These are phyloP conservation scores for Hippoglossus stenolepis DNA, from an alignment of 2,113 vertebrate genomes.

Conservation along the genomic window DNA sequence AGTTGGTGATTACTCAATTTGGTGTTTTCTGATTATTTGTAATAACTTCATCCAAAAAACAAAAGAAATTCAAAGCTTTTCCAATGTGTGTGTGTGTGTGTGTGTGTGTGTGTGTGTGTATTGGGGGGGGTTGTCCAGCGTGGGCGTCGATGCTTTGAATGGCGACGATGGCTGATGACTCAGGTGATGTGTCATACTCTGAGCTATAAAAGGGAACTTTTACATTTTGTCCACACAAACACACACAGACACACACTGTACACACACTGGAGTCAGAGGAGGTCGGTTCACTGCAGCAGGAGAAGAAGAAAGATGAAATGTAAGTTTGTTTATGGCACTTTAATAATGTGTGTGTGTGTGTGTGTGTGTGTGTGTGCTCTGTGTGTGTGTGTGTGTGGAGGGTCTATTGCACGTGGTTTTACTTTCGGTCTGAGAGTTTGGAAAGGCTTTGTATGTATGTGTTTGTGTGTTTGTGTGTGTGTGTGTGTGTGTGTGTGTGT, in stretches of 20 bases:
- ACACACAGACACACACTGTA: conserved; percentile 65
- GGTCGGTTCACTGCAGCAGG: conserved; percentile 56
- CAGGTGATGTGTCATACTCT: conserved; percentile 79
- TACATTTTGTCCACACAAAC: conserved; percentile 72
- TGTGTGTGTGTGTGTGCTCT: background rate
- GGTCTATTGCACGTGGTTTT: too few species aligned
- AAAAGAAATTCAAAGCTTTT: conserved; percentile 32
- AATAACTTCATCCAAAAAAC: conserved; percentile 18
- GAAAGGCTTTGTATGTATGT: conserved; percentile 2
- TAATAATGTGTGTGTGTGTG: conserved; percentile 12
- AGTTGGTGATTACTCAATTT: conserved; percentile 30
- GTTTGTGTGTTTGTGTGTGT: conserved; percentile 15
- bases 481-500: conserved; percentile 24
- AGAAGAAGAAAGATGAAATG: conserved; percentile 67
- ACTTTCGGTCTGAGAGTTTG: too few species aligned
- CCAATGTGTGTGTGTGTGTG: background rate
- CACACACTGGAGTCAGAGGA: conserved; percentile 59
- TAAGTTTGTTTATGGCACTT: conserved; percentile 65
- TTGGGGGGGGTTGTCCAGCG: conserved; percentile 30
- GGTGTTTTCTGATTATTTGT: conserved; percentile 8
- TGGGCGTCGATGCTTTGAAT: conserved; percentile 57
- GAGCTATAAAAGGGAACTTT: conserved; percentile 77
- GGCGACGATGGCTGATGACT: conserved; percentile 73
- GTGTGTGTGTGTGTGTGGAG: conserved; percentile 5
- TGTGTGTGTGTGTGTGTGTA: background rate